These are phyloP conservation scores for Sebastes kiyomatsui DNA, from an alignment of 2,797 vertebrate genomes.

Conservation along the genomic window DNA sequence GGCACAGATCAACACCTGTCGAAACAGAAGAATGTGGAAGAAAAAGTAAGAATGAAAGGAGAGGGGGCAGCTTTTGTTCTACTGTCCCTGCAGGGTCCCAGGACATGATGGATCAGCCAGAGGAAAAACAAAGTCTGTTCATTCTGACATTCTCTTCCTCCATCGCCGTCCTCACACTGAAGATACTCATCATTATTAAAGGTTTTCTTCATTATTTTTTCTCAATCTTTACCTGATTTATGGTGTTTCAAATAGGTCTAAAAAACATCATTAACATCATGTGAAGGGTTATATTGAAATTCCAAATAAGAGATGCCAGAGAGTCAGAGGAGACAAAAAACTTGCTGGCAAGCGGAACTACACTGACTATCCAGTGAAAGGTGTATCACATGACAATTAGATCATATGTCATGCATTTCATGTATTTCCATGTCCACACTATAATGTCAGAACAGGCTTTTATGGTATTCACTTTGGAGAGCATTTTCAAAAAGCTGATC, in stretches of 20 bases:
- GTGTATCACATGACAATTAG: neutral
- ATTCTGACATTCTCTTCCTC: neutral
- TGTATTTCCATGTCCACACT: neutral
- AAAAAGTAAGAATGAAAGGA: constrained; percentile 32
- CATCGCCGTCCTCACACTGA: neutral
- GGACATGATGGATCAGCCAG: constrained; percentile 50
- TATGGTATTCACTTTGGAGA: neutral
- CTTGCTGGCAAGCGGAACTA: neutral
- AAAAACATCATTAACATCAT: neutral
- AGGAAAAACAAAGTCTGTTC: constrained; percentile 17
- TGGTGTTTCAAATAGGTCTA: neutral
- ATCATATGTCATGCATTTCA: neutral
- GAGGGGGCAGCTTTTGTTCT: constrained; percentile 57
- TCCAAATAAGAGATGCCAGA: neutral
- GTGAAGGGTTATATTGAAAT: neutral
- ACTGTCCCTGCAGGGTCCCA: constrained; percentile 47
- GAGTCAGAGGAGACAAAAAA: neutral
- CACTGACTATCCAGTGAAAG: neutral
- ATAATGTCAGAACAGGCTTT: neutral
- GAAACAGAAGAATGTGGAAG: constrained; percentile 60
- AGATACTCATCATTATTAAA: neutral
- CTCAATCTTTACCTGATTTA: neutral
- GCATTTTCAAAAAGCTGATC: neutral
- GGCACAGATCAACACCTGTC: constrained; percentile 74
- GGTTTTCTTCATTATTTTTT: neutral